phyloP scores from a whole-genome alignment of 1,140 invertebrate genomes.

The Laupala kohalensis region DNA sequence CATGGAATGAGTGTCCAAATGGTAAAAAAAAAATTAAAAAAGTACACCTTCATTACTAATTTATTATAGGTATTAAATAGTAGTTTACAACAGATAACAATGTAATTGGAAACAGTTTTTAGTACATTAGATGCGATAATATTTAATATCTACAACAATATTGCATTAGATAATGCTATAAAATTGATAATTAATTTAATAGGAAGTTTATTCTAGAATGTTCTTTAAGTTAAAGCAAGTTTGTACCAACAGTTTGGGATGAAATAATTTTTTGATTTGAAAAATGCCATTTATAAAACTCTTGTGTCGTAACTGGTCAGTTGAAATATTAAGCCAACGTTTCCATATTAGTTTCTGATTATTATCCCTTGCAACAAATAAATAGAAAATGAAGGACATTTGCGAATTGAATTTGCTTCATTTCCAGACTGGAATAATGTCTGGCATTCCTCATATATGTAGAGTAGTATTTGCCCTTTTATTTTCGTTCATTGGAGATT shows the following conservation, averaged over 20 bases:
- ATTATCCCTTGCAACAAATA: not conserved
- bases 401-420: not conserved
- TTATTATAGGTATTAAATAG: not conserved
- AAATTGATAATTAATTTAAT: slow-evolving; percentile 16
- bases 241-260: not conserved
- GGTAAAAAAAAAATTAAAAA: slow-evolving; percentile 33
- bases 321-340: no score
- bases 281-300: not conserved
- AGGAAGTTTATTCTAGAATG: not conserved
- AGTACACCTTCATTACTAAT: not conserved
- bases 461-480: slow-evolving; percentile 44
- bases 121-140: not conserved
- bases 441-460: slow-evolving; percentile 48
- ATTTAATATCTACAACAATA: not conserved
- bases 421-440: slow-evolving; percentile 45
- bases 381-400: not conserved
- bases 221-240: not conserved
- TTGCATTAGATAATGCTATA: not conserved
- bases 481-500: slow-evolving; percentile 45
- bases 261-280: not conserved
- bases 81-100: not conserved
- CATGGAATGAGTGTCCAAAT: slow-evolving; percentile 66
- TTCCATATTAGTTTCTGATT: not conserved
- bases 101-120: not conserved
- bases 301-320: not conserved